Evolutionary conservation across 2,113 vertebrate genomes (phyloP).

Genomic region (Dicerorhinus sumatrensis): DNA sequence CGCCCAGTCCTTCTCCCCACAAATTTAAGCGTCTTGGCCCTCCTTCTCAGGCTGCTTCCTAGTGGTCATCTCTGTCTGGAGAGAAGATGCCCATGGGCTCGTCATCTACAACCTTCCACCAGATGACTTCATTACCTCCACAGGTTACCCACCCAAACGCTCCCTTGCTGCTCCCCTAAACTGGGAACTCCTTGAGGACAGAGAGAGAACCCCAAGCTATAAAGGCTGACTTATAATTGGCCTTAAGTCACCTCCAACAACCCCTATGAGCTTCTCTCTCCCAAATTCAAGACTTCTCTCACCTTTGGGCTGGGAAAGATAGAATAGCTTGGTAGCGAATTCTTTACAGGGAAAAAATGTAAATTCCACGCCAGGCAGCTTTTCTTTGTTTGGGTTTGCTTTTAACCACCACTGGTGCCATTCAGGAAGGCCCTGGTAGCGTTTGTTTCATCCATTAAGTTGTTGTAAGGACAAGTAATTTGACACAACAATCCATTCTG

Average conservation of each 20-base stretch:
- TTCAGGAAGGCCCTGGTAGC: neutral
- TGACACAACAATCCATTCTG: neutral
- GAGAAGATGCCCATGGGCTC: neutral
- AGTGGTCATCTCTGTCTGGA: neutral
- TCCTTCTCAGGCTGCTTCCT: neutral
- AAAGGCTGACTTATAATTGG: neutral
- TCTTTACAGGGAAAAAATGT: neutral
- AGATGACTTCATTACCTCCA: neutral
- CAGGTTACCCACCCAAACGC: neutral
- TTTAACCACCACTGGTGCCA: too few relatives aligned
- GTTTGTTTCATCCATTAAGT: accelerated
- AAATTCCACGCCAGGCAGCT: neutral
- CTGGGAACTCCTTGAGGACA: neutral
- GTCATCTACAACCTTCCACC: neutral
- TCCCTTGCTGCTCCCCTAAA: too few relatives aligned
- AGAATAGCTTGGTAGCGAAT: neutral
- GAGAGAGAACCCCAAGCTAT: neutral
- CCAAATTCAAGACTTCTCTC: neutral
- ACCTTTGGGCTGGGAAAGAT: neutral
- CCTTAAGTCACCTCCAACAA: neutral
- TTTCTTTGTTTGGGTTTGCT: too few relatives aligned
- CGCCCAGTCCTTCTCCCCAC: neutral
- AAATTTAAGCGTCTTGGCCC: accelerated
- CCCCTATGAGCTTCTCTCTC: neutral
- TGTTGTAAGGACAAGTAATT: accelerated